These are phyloP conservation scores for Aphidius gifuensis DNA, from an alignment of 1,140 invertebrate species.

Conservation along the genomic window DNA sequence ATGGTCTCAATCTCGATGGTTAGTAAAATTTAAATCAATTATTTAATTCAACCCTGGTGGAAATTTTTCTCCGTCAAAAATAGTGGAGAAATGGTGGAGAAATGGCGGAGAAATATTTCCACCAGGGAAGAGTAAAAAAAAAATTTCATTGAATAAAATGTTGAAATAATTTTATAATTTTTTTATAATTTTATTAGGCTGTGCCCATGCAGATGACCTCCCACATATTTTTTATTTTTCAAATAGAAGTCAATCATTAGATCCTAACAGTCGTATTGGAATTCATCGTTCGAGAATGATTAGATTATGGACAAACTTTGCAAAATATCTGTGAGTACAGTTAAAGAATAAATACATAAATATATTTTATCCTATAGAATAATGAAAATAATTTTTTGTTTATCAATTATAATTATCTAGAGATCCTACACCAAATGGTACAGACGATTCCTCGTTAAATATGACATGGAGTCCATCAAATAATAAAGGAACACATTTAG, in stretches of 20 bases:
- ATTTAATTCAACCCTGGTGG: no score
- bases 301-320: conserved; percentile 10
- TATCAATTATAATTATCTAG: neutral
- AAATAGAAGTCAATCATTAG: conserved; percentile 1
- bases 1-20: neutral
- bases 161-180: no score
- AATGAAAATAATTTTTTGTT: no score
- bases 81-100: no score
- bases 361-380: no score
- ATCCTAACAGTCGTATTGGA: neutral
- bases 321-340: neutral
- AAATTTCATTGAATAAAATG: no score
- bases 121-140: no score
- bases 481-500: neutral
- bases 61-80: no score
- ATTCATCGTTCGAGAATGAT: neutral
- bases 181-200: neutral
- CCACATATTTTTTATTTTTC: neutral
- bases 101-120: no score
- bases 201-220: conserved; percentile 2
- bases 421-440: conserved; percentile 3
- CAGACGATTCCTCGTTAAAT: conserved; percentile 3
- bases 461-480: neutral
- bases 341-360: no score
- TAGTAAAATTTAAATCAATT: neutral